Conservation (phyloP, 1,140 invertebrate genomes). For the Ptiloglossa arizonensis region DNA sequence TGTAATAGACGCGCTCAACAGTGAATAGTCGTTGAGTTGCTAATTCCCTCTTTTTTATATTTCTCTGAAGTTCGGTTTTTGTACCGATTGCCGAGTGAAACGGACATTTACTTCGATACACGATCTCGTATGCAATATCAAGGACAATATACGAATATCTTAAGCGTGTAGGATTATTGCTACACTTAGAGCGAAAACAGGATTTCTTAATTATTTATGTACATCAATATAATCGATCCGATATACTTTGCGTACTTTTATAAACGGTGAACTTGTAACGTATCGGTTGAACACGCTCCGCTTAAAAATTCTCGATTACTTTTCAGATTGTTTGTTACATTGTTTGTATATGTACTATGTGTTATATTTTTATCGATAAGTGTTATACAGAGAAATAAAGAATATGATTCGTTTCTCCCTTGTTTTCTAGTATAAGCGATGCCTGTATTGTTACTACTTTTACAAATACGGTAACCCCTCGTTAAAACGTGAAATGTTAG, state of each 20-base stretch:
- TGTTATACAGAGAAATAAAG: constrained; percentile 11
- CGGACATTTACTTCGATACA: too few species aligned
- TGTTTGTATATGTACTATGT: not conserved
- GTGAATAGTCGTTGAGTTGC: not conserved
- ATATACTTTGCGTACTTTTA: not conserved
- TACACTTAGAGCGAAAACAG: too few species aligned
- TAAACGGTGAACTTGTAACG: not conserved
- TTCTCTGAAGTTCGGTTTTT: too few species aligned
- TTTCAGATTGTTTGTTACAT: not conserved
- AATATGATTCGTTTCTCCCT: not conserved
- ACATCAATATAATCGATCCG: too few species aligned
- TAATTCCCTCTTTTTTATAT: constrained; percentile 28
- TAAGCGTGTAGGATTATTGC: too few species aligned
- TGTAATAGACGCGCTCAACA: not conserved
- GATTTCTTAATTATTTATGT: too few species aligned
- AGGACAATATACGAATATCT: too few species aligned
- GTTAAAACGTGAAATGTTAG: too few species aligned
- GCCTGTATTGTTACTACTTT: too few species aligned
- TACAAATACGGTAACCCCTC: too few species aligned
- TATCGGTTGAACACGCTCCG: not conserved
- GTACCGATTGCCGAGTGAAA: too few species aligned
- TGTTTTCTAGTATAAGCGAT: not conserved
- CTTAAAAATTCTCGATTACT: not conserved
- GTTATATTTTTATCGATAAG: constrained; percentile 8
- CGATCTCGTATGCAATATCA: too few species aligned